A percentile compares a stretch with the other conserved stretches of the same genome.
Evolutionary conservation across 2,888 invertebrate species (phyloP).

Genomic region (Lasioglossum oenotherae): DNA sequence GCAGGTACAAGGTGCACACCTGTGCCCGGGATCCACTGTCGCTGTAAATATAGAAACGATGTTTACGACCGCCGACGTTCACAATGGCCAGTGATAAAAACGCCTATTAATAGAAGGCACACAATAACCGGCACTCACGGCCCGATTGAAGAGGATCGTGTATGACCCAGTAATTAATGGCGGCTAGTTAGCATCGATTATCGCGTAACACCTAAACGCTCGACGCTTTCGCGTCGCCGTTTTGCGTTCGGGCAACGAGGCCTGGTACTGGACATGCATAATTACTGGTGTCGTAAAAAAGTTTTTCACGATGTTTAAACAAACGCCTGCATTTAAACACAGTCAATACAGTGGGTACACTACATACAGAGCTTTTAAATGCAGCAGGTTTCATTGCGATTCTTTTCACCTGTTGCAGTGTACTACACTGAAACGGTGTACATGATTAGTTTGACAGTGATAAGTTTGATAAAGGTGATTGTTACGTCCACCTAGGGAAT

Average conservation of each 20-base stretch:
- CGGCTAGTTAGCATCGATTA: constrained; percentile 33
- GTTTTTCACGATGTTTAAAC: not conserved
- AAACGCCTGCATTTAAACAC: not conserved
- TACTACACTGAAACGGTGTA: not conserved
- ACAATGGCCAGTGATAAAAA: constrained; percentile 61
- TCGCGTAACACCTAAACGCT: constrained; percentile 10
- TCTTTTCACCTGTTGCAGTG: not conserved
- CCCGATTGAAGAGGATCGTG: constrained; percentile 19
- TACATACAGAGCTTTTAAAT: not conserved
- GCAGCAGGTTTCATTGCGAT: not conserved
- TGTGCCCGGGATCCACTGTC: constrained; percentile 27
- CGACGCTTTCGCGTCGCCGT: not conserved
- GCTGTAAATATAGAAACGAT: constrained; percentile 61
- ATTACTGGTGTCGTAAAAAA: not conserved
- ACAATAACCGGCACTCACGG: constrained; percentile 19
- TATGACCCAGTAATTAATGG: constrained; percentile 34
- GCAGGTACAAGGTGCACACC: constrained; percentile 52
- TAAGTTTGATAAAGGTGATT: not conserved
- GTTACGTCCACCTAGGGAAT: not conserved
- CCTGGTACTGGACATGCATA: not conserved
- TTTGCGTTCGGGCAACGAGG: constrained; percentile 4
- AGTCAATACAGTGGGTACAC: not conserved
- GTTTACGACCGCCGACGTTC: constrained; percentile 57
- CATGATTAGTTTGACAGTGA: not conserved
- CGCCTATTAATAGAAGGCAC: constrained; percentile 60